Evolutionary conservation across 2,888 invertebrate species (phyloP), one percentile per base, ranked within the genome.

Genomic region (Agrotis clavis): DNA sequence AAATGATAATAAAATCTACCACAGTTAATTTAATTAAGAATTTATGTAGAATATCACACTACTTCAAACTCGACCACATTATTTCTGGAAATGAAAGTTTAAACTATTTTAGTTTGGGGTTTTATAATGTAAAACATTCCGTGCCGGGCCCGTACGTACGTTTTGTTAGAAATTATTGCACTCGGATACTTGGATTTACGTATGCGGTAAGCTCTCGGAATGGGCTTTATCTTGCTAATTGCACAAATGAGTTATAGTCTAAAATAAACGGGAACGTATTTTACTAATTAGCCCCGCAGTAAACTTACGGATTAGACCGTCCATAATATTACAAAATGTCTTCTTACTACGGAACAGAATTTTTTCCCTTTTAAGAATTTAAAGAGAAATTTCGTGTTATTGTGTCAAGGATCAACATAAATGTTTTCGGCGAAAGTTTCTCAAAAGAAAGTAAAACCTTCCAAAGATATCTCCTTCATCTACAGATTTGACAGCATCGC

Each of bases 371-470:
- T 71, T 68, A 65, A 21, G 35, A 57, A 63, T 61, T 59, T 47
- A 50, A 85, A 76, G 75, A 81, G 80, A 86, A 82, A 86, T 81
- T 83, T 66, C 51, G 35, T 61, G 65, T 73, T 76, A 67, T 79
- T 60, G 74, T 72, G 69, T 65, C 74, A 78, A 82, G 84, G 80
- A 81, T 79, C 73, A 60, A 66, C 73, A 75, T 67, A 73, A 74
- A 74, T 84, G 63, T 65, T 77, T 77, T 64, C 25, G 86, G 90
- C 86, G 91, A 92, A 92, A 92, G 92, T 89, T 51, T 77, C 79
- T 86, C 79, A 71, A 79, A 90, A 85, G 91, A 91, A 92, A 92
- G 91, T 86, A 79, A 84, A 85, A 79, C 73, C 77, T 86, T 87
- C 74, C 69, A 79, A 84, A 86, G 83, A 87, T 83, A 85, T 89